Percentiles rank a stretch among this genome's conserved stretches.
Evolutionary conservation across 1,140 invertebrate species (phyloP).

Genomic region (Drosophila tristis): DNA sequence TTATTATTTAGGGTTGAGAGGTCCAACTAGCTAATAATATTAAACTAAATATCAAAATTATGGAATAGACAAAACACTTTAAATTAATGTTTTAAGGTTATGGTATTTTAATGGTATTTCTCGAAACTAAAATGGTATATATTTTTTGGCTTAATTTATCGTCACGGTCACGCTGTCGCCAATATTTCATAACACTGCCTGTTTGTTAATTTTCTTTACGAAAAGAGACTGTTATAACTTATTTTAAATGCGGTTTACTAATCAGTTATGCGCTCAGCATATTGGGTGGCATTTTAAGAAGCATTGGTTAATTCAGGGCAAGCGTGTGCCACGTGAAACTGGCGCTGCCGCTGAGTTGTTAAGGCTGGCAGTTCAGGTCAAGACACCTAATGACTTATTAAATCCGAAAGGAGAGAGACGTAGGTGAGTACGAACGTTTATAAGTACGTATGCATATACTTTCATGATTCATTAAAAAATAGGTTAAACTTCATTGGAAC

Average conservation of each 20-base stretch:
- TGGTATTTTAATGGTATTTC: too few species aligned
- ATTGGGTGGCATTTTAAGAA: conserved; percentile 88
- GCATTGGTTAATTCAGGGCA: conserved; percentile 88
- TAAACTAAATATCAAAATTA: too few species aligned
- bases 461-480: conserved; percentile 47
- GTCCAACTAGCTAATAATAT: too few species aligned
- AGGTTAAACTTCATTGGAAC: conserved; percentile 84
- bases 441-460: background rate
- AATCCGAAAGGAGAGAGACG: conserved; percentile 17
- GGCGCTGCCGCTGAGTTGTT: conserved; percentile 85
- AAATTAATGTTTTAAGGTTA: too few species aligned
- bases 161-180: background rate
- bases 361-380: conserved; percentile 53
- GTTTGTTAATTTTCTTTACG: conserved; percentile 8
- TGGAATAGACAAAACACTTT: too few species aligned
- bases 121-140: too few species aligned
- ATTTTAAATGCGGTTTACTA: conserved; percentile 87
- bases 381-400: conserved; percentile 47
- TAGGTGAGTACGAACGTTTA: conserved; percentile 53
- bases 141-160: too few species aligned
- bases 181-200: conserved; percentile 35
- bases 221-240: conserved; percentile 25
- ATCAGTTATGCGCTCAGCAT: conserved; percentile 87
- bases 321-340: conserved; percentile 85
- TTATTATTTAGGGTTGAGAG: too few species aligned